These are phyloP conservation scores for Cheumatopsyche charites DNA, from an alignment of 1,140 invertebrate genomes.

Conservation along the genomic window DNA sequence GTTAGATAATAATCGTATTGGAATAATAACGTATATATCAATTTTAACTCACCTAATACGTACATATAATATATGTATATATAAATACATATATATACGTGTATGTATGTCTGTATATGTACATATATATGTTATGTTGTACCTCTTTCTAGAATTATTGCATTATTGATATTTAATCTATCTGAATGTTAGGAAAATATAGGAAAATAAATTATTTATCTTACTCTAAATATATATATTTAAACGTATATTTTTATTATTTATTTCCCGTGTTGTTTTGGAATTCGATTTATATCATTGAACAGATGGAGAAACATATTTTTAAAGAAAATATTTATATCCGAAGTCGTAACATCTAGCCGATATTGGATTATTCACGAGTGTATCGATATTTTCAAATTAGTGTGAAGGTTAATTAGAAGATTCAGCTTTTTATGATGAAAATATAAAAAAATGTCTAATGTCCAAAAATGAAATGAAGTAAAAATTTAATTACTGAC, in stretches of 20 bases:
- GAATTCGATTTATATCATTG: not conserved
- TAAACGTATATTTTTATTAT: slow-evolving; percentile 24
- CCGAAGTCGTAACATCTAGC: not conserved
- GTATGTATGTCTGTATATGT: slow-evolving; percentile 2
- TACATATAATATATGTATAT: slow-evolving; percentile 1
- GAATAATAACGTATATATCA: slow-evolving; percentile 15
- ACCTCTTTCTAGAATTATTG: slow-evolving; percentile 34
- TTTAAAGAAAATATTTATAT: not conserved
- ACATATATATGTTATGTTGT: slow-evolving; percentile 30
- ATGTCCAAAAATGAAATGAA: slow-evolving; percentile 16
- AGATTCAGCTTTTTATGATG: slow-evolving; percentile 20
- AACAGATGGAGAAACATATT: slow-evolving; percentile 3
- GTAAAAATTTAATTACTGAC: slow-evolving; percentile 32
- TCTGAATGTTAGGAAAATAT: slow-evolving; percentile 40
- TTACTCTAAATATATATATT: slow-evolving; percentile 25
- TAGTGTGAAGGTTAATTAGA: slow-evolving; percentile 14
- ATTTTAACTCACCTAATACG: not conserved
- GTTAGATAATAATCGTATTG: slow-evolving; percentile 13
- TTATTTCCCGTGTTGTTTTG: slow-evolving; percentile 5
- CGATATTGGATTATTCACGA: too few relatives aligned
- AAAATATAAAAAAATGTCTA: not conserved
- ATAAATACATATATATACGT: too few relatives aligned
- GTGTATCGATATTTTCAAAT: slow-evolving; percentile 7
- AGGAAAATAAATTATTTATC: slow-evolving; percentile 35
- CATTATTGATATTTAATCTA: slow-evolving; percentile 39